Evolutionary conservation across 1,140 invertebrate genomes (phyloP), one percentile per base, ranked within the genome.

Genomic region (Uloborus diversus): DNA sequence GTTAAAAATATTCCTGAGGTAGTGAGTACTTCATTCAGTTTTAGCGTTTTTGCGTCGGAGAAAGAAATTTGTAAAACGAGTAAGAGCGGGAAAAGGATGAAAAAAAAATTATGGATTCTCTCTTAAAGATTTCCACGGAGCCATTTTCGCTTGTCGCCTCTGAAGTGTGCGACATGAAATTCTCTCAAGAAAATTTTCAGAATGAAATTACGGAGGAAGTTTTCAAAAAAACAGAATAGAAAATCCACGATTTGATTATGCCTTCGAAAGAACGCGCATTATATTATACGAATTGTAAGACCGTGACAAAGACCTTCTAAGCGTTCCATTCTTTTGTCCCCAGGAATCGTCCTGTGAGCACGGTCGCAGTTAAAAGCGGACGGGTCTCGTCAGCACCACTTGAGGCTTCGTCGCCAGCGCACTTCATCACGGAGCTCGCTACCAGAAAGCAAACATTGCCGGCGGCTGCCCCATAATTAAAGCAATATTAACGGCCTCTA

Each of bases 371-470:
- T 78, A 78, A 78, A 78, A 78, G 73, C 73, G 61, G 59, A 51
- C 49, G 61, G 73, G 47, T 75, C 73, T 78, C 73, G 61, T 75
- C 71, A 75, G 71, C 57, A 57, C 17, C 32, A 78, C 73, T 78
- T 78, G 73, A 78, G 73, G 73, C 73, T 47, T 78, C 73, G 73
- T 64, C 73, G 42, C 47, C 33, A 78, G 61, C 42, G 49, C 73
- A 65, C 73, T 65, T 78, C 73, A 78, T 66, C 61, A 66, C 61
- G 73, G 30, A 65, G 73, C 61, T 66, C 42, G 20, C 73, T 78
- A 35, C 73, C 73, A 78, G 61, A 78, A 78, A 78, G 73, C 73
- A 78, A 78, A 78, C 73, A 78, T 78, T 65, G 73, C 73, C 61
- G 61, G 30, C 73, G 73, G 73, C 61, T 28, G 62, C 37, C 62